Evolutionary conservation across 2,888 invertebrate species (phyloP).

Genomic region (Notodonta ziczac): DNA sequence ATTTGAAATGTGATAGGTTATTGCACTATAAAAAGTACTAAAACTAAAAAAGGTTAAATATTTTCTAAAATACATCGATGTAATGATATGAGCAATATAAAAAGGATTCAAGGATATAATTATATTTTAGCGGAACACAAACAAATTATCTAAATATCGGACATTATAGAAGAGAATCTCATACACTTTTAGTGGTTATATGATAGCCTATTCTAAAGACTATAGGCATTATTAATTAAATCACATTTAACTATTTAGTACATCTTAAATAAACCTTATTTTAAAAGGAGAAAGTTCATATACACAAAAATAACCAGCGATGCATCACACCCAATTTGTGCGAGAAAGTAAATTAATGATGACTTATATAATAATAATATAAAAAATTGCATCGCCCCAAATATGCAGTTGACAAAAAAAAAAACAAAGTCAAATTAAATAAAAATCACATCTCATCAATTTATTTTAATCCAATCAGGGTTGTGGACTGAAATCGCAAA

Average conservation of each 20-base stretch:
- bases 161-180: conserved; percentile 41
- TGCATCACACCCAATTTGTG: conserved; percentile 28
- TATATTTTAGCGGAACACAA: conserved; percentile 19
- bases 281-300: conserved; percentile 26
- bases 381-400: conserved; percentile 55
- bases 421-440: conserved; percentile 29
- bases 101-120: conserved; percentile 18
- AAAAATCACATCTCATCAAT: conserved; percentile 23
- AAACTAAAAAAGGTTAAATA: conserved; percentile 40
- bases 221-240: conserved; percentile 52
- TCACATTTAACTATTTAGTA: conserved; percentile 57
- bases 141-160: conserved; percentile 32
- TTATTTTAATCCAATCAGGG: background rate
- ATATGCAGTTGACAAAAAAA: conserved; percentile 22
- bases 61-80: conserved; percentile 66
- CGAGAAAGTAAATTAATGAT: conserved; percentile 31
- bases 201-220: conserved; percentile 35
- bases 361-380: conserved; percentile 6
- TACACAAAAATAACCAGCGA: conserved; percentile 33
- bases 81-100: conserved; percentile 69
- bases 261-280: conserved; percentile 33
- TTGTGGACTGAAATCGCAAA: background rate
- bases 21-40: conserved; percentile 48
- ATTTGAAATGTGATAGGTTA: conserved; percentile 44
- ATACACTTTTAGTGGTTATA: conserved; percentile 52